Evolutionary conservation across 2,888 invertebrate species (phyloP), one percentile per base, ranked within the genome.

Genomic region (Uloborus plumipes): DNA sequence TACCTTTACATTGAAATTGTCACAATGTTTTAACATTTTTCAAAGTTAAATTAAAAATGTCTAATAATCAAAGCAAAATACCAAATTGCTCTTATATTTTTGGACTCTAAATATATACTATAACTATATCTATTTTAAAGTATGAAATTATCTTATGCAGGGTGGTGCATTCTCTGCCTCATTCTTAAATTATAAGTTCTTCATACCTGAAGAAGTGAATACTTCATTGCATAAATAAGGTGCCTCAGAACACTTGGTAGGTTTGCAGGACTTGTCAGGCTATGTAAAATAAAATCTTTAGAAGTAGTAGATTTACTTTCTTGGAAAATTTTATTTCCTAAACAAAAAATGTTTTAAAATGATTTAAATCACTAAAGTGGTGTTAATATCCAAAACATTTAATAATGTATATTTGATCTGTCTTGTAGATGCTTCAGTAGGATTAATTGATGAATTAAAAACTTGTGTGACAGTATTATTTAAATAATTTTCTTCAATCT

Each of bases 221-320:
- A 9, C 39, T 39, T 39, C 11, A 39, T 9, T 39, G 11, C 39
- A 39, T 11, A 39, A 39, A 39, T 64, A 31, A 49, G 64, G 64
- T 64, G 49, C 64, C 64, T 47, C 64, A 47, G 13, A 47, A 49
- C 47, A n/a, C 18, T 39, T 61, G 18, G 47, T 51, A 81, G 79
- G 80, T 74, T 81, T 81, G 80, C 80, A 81, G 80, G 80, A 81
- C 80, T 81, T 70, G 70, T 81, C 69, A 74, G 80, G 80, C 80
- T 74, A 31, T 74, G 74, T 81, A 73, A 67, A 67, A 73, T 66
- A 78, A 47, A 78, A 55, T 39, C 39, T 39, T 69, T 80, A 80
- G 73, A 74, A 80, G 31, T 64, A 59, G 50, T 74, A 64, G 73
- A 62, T 47, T 49, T 49, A 55, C 39, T 62, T 61, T 47, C 22